Evolutionary conservation across 2,888 invertebrate species (phyloP).

Genomic region (Rhingia campestris): DNA sequence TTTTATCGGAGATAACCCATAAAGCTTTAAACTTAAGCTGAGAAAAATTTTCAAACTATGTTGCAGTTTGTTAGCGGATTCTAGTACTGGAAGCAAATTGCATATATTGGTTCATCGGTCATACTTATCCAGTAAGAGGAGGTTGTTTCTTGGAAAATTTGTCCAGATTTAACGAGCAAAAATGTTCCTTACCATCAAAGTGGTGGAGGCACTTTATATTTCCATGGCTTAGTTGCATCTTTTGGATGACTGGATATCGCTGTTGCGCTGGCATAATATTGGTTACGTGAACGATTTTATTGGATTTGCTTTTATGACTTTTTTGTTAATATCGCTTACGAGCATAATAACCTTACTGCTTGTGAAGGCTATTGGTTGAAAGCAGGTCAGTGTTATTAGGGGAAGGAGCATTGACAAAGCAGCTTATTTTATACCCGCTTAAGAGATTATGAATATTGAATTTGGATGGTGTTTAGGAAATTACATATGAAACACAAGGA

Average conservation of each 20-base stretch:
- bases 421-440: no score
- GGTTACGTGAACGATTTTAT: neutral
- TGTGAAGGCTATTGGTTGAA: no score
- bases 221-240: constrained; percentile 10
- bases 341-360: no score
- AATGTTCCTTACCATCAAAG: neutral
- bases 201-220: neutral
- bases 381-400: no score
- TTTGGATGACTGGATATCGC: constrained; percentile 9
- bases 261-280: constrained; percentile 2
- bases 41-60: neutral
- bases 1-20: neutral
- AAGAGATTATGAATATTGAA: no score
- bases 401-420: no score
- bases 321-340: constrained; percentile 8
- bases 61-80: no score
- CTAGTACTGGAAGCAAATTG: constrained; percentile 7
- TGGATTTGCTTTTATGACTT: constrained; percentile 1
- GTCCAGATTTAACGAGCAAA: constrained; percentile 1
- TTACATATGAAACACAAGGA: no score
- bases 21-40: neutral
- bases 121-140: constrained; percentile 6
- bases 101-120: neutral
- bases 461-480: no score
- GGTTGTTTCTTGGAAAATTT: neutral